A percentile compares a stretch with the other conserved stretches of the same genome.
Evolutionary conservation across 2,113 vertebrate species (phyloP).

Genomic region (Trematomus loennbergii): DNA sequence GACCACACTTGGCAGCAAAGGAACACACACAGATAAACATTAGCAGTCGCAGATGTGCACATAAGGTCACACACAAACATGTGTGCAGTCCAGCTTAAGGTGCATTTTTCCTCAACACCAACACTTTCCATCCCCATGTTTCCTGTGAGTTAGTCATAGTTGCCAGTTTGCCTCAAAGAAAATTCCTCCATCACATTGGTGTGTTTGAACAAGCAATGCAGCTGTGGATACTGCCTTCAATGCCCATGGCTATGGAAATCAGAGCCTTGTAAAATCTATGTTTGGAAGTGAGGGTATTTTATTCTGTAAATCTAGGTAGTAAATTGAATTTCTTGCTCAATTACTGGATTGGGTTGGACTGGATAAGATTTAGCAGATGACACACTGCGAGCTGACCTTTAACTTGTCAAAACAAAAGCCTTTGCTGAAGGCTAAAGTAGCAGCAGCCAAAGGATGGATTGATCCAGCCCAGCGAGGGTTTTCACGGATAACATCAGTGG

Average conservation of each 20-base stretch:
- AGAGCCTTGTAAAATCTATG: conserved; percentile 12
- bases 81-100: conserved; percentile 25
- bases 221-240: conserved; percentile 12
- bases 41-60: conserved; percentile 22
- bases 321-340: conserved; percentile 49
- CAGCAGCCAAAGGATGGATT: conserved; percentile 15
- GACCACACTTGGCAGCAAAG: conserved; percentile 34
- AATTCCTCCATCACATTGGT: conserved; percentile 50
- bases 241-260: background rate
- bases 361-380: conserved; percentile 36
- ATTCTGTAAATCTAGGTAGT: conserved; percentile 12
- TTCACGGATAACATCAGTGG: conserved; percentile 35
- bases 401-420: conserved; percentile 31
- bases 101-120: conserved; percentile 58
- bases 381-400: conserved; percentile 52
- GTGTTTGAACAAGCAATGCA: conserved; percentile 39
- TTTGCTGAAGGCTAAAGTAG: conserved; percentile 7
- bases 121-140: conserved; percentile 63
- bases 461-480: conserved; percentile 30
- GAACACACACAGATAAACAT: conserved; percentile 35
- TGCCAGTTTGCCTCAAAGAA: conserved; percentile 53
- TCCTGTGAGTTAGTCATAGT: conserved; percentile 65
- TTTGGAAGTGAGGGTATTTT: conserved; percentile 21
- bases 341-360: conserved; percentile 28
- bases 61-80: background rate